Percentiles rank a stretch among this genome's conserved stretches.
Conservation (phyloP, 2,888 invertebrate species). For the Pyrocoelia pectoralis region DNA sequence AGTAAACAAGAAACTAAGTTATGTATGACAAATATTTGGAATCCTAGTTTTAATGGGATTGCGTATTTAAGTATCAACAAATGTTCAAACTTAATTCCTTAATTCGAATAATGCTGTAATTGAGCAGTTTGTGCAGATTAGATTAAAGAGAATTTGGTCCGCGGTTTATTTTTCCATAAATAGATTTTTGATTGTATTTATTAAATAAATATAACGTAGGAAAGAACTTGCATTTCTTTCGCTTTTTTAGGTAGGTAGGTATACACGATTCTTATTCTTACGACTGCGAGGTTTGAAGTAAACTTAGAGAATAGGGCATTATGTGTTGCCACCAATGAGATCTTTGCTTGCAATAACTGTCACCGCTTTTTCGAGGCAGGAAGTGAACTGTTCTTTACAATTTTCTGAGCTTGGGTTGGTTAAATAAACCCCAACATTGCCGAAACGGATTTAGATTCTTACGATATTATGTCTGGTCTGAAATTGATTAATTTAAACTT, state of each 20-base stretch:
- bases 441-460: background rate
- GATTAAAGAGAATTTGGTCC: background rate
- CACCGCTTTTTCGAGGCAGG: background rate
- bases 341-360: background rate
- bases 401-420: background rate
- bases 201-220: background rate
- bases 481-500: background rate
- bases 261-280: background rate
- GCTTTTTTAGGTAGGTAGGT: too few relatives aligned
- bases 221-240: background rate
- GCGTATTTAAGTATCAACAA: background rate
- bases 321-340: background rate
- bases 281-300: background rate
- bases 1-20: constrained; percentile 1
- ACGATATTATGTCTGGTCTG: background rate
- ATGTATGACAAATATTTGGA: background rate
- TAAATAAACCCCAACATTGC: background rate
- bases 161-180: too few relatives aligned
- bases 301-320: background rate
- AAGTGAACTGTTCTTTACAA: background rate
- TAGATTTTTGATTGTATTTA: background rate
- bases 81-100: background rate
- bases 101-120: background rate
- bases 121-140: background rate
- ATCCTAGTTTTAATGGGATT: background rate